phyloP scores from a whole-genome alignment of 1,140 invertebrate genomes.

The Tribolium castaneum region DNA sequence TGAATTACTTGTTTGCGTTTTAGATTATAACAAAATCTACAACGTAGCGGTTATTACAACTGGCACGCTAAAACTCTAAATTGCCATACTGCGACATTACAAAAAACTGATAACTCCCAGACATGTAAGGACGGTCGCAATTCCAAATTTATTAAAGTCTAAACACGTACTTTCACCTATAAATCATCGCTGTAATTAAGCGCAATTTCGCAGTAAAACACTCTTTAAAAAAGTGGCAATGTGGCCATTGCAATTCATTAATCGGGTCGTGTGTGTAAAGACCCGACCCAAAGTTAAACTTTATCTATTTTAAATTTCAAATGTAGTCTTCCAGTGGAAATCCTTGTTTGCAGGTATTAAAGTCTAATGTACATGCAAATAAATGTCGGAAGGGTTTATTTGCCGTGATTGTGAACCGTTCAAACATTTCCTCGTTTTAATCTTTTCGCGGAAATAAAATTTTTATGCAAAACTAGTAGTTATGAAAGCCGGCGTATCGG shows the following conservation, averaged over 20 bases:
- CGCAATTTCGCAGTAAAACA: slow-evolving; percentile 8
- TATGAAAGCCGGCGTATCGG: background rate
- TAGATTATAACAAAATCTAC: slow-evolving; percentile 23
- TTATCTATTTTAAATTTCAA: slow-evolving; percentile 34
- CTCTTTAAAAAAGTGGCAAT: slow-evolving; percentile 1
- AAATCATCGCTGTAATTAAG: slow-evolving; percentile 19
- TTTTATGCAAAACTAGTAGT: background rate
- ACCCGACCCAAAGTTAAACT: background rate
- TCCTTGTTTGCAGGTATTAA: slow-evolving; percentile 30
- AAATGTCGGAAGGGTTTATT: slow-evolving; percentile 30
- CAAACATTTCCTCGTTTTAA: slow-evolving; percentile 1
- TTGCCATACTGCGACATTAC: slow-evolving; percentile 31
- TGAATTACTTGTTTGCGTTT: slow-evolving; percentile 34
- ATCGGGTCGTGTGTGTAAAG: background rate
- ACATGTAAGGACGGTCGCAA: slow-evolving; percentile 26
- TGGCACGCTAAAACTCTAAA: slow-evolving; percentile 33
- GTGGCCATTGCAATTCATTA: background rate
- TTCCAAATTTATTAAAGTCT: slow-evolving; percentile 16
- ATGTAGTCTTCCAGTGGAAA: slow-evolving; percentile 1
- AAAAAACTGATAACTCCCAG: slow-evolving; percentile 28
- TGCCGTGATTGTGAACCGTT: slow-evolving; percentile 3
- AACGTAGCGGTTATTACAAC: slow-evolving; percentile 12
- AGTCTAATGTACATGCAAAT: slow-evolving; percentile 31
- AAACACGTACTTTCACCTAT: slow-evolving; percentile 4
- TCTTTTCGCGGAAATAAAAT: background rate